Percentiles rank a stretch among this genome's conserved stretches.
Evolutionary conservation across 2,888 invertebrate genomes (phyloP).

Genomic region (Andricus quercusramuli): DNA sequence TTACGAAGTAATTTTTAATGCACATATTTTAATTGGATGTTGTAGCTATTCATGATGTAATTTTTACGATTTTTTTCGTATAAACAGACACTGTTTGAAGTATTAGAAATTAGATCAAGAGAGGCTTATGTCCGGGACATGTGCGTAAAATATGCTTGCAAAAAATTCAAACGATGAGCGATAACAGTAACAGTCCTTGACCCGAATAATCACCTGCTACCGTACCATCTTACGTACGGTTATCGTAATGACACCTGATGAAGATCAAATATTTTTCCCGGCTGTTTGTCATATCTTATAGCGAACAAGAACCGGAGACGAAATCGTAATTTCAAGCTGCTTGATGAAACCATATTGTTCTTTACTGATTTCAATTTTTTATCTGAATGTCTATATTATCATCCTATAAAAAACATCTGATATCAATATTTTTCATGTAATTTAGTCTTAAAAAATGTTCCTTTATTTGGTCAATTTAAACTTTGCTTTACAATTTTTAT

Average conservation of each 20-base stretch:
- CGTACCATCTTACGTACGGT: constrained; percentile 1
- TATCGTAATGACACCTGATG: neutral
- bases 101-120: neutral
- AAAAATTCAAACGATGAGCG: constrained; percentile 2
- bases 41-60: too few species aligned
- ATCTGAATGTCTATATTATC: neutral
- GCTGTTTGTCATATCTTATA: neutral
- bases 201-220: constrained; percentile 18
- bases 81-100: too few species aligned
- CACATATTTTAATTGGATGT: too few species aligned
- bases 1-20: too few species aligned
- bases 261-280: constrained; percentile 18
- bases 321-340: neutral
- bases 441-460: too few species aligned
- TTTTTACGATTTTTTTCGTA: too few species aligned
- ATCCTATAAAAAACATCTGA: neutral
- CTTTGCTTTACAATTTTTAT: too few species aligned
- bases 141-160: neutral
- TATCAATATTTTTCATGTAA: neutral
- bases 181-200: constrained; percentile 18
- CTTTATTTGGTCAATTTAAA: too few species aligned
- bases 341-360: neutral
- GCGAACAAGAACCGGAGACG: neutral
- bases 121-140: neutral
- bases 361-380: neutral